phyloP scores from a whole-genome alignment of 2,113 vertebrate species.

The Eulemur macaco region DNA sequence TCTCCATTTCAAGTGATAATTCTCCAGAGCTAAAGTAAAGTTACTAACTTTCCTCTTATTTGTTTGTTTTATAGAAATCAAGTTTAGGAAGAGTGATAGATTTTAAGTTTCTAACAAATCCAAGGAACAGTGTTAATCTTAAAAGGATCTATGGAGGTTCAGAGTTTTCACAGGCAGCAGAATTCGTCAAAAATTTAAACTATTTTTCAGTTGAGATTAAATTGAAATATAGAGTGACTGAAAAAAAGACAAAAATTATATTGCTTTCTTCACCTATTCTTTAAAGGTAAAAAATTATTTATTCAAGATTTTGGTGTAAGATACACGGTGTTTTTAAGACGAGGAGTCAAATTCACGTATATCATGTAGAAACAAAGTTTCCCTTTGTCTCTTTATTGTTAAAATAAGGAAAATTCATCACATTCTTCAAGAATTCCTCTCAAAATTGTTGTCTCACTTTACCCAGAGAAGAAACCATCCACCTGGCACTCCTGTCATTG shows the following conservation, averaged over 20 bases:
- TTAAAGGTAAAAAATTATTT: neutral
- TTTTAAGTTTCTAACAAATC: neutral
- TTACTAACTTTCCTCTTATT: neutral
- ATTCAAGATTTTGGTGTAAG: neutral
- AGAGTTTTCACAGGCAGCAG: neutral
- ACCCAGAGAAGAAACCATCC: neutral
- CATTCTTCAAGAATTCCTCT: neutral
- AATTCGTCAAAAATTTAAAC: neutral
- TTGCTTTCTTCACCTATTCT: neutral
- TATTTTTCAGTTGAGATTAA: neutral
- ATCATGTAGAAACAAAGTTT: neutral
- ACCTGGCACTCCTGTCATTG: neutral
- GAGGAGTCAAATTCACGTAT: neutral
- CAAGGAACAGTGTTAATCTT: neutral
- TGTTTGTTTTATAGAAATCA: neutral
- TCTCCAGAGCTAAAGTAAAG: neutral
- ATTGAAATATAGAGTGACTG: neutral
- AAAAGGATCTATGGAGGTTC: neutral
- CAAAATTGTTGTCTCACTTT: neutral
- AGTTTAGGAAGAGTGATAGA: neutral
- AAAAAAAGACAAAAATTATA: neutral
- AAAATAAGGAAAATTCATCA: neutral
- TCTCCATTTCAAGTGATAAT: neutral
- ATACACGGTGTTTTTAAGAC: neutral
- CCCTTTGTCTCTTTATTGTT: neutral